Base-by-base conservation (phyloP, 2,888 invertebrate genomes). In the Quadriops clusia region DNA sequence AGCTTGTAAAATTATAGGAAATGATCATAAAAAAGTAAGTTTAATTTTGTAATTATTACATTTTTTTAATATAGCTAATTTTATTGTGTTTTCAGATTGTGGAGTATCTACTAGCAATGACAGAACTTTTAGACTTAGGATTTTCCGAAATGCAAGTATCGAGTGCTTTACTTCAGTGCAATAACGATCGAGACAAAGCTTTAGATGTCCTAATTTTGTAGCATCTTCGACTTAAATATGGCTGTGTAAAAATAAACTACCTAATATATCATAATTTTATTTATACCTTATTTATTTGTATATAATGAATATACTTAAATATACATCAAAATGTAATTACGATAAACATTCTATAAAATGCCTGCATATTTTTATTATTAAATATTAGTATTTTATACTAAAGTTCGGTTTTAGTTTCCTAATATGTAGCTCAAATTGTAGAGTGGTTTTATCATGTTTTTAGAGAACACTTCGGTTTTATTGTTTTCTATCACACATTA, bases 151-250 rank as follows among this genome's bases (percentile, higher is more conserved):
- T 71, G 32, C 68, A 72, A 49, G 82, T 81, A 27, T 77, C 77
- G 0, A 71, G 72, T 34, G 85, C 84, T 11, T 67, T 89, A 29
- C 60, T 79, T 17, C 75, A 77, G 50, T 78, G 77, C 53, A 70
- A 83, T 59, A 82, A 84, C 55, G 82, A 89, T 61, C 70, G 79
- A 52, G 87, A 89, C 55, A 81, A 79, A 62, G 87, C 87, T 23
- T 65, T 90, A 49, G 89, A 89, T 56, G 74, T 77, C 54, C 67
- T 87, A 45, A 79, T 86, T 51, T 74, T 78, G 53, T 84, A 81
- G 66, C 54, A 49, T 24, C 30, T 36, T 20, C 28, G 18, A 22
- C 21, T 10, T 14, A 23, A 11, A 20, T 13, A 27, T 17, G 35
- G 35, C 35, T 35, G 35, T 35, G 35, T 24, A 32, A 20, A 28